A percentile compares a stretch with the other conserved stretches of the same genome.
These are phyloP conservation scores for Agrotis exclamationis DNA, from an alignment of 2,888 invertebrate species.

Conservation along the genomic window DNA sequence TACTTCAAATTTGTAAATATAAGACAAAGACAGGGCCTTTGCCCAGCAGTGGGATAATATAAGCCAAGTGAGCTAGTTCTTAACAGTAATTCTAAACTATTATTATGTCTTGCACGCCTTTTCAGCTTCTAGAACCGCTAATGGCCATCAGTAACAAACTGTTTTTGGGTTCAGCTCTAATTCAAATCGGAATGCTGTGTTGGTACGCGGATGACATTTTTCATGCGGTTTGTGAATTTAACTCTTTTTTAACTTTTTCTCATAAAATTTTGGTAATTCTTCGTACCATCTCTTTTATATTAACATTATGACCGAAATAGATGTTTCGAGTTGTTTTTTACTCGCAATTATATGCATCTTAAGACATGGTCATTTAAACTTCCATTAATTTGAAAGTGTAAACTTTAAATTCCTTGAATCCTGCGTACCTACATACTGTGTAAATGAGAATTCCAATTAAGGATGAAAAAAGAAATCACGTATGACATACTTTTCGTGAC, in stretches of 20 bases:
- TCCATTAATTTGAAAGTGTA: conserved; percentile 2
- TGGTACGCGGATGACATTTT: conserved; percentile 88
- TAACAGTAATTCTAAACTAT: neutral
- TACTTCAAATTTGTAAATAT: no score
- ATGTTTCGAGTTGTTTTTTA: conserved; percentile 2
- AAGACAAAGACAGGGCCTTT: fast-evolving
- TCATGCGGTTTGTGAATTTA: conserved; percentile 83
- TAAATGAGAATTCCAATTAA: neutral
- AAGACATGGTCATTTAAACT: neutral
- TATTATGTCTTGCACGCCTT: conserved; percentile 38
- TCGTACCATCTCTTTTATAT: conserved; percentile 19
- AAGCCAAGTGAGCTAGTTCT: neutral
- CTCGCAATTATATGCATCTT: no score
- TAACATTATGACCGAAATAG: neutral
- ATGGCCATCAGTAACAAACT: conserved; percentile 84
- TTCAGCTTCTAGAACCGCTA: conserved; percentile 85
- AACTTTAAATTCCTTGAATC: conserved; percentile 22
- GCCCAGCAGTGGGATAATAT: neutral
- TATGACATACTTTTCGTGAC: neutral
- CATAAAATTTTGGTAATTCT: conserved; percentile 4
- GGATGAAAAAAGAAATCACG: neutral
- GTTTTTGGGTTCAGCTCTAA: conserved; percentile 82
- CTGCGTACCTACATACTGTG: neutral
- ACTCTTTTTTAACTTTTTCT: conserved; percentile 23
- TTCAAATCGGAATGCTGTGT: conserved; percentile 87